phyloP scores from a whole-genome alignment of 2,797 vertebrate genomes.

The Novumbra hubbsi region DNA sequence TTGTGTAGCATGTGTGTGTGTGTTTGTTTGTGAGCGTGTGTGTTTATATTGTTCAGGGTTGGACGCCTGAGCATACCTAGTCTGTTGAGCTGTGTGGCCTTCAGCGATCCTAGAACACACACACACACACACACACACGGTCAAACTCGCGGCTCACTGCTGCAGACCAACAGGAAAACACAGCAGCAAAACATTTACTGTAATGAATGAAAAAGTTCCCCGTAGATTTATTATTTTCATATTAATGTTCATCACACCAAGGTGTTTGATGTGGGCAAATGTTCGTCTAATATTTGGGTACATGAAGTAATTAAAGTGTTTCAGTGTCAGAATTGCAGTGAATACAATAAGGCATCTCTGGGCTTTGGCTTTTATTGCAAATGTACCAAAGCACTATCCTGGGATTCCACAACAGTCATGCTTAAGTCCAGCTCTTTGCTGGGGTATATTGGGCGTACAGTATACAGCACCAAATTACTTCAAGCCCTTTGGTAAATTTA shows the following conservation, averaged over 20 bases:
- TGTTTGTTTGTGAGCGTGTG: too few relatives aligned
- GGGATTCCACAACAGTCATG: too few relatives aligned
- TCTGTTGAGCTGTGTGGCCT: conserved; percentile 12
- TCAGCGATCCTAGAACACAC: conserved; percentile 8
- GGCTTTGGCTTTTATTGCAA: too few relatives aligned
- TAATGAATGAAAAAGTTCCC: not conserved
- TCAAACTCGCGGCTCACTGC: not conserved
- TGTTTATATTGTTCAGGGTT: not conserved
- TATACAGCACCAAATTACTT: too few relatives aligned
- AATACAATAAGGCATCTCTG: too few relatives aligned
- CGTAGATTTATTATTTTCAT: not conserved
- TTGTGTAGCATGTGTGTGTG: too few relatives aligned
- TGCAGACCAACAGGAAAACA: not conserved
- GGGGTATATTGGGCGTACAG: too few relatives aligned
- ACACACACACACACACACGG: not conserved
- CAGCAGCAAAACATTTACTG: not conserved
- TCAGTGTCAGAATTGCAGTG: too few relatives aligned
- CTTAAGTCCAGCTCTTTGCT: too few relatives aligned
- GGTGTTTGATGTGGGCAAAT: not conserved
- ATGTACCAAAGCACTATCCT: too few relatives aligned
- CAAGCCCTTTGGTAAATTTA: too few relatives aligned
- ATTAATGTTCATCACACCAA: not conserved
- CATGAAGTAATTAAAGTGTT: not conserved
- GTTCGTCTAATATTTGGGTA: not conserved
- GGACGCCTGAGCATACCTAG: not conserved